phyloP scores from a whole-genome alignment of 2,888 invertebrate species.

The Zonitis immaculata region DNA sequence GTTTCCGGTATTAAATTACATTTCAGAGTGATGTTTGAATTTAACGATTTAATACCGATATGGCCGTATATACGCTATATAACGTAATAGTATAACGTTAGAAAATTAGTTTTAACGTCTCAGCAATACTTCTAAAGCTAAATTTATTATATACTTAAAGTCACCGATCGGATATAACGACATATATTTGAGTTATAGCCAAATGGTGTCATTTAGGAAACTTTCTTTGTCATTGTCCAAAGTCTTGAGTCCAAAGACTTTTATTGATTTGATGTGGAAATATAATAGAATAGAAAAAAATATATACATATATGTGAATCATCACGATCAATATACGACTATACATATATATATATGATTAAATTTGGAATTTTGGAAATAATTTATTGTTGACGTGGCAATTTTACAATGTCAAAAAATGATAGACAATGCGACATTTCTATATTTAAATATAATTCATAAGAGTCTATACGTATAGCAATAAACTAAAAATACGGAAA shows the following conservation, averaged over 20 bases:
- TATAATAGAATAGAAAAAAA: too few relatives aligned
- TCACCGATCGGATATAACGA: conserved; percentile 1
- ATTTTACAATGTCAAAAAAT: background rate
- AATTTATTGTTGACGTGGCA: background rate
- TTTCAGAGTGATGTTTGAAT: background rate
- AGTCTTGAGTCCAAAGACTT: background rate
- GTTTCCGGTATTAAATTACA: background rate
- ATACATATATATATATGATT: background rate
- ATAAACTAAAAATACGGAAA: conserved; percentile 14
- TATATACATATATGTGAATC: too few relatives aligned
- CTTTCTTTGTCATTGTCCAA: background rate
- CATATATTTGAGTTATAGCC: background rate
- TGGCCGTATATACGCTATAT: background rate
- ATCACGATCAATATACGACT: background rate
- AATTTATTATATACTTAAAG: conserved; percentile 1
- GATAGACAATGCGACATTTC: background rate
- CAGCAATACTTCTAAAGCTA: background rate
- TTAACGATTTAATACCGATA: background rate
- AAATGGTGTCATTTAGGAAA: background rate
- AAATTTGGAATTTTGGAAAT: background rate
- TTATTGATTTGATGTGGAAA: too few relatives aligned
- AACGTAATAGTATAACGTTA: background rate
- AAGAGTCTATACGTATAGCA: conserved; percentile 16
- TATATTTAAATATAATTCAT: conserved; percentile 20
- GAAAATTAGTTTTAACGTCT: conserved; percentile 1